Evolutionary conservation across 2,797 vertebrate species (phyloP).

Genomic region (Urocyon cinereoargenteus): DNA sequence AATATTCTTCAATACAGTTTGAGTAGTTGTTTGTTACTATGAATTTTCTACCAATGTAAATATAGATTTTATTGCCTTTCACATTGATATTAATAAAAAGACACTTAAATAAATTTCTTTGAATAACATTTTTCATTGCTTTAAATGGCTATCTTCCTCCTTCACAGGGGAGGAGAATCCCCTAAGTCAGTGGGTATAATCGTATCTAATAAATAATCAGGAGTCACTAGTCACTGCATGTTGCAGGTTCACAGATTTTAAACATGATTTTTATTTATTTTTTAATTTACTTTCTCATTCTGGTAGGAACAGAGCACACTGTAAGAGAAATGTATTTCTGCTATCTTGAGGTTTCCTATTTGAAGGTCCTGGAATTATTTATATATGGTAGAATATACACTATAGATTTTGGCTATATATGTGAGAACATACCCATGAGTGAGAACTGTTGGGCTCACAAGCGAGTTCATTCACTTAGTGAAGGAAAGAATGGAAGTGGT

Average conservation of each 20-base stretch:
- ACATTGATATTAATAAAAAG: conserved; percentile 18
- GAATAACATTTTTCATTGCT: conserved; percentile 42
- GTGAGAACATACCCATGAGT: not conserved
- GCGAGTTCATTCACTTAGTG: not conserved
- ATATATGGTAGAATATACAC: not conserved
- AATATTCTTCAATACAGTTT: not conserved
- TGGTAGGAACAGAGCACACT: not conserved
- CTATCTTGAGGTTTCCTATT: not conserved
- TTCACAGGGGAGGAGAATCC: conserved; percentile 50
- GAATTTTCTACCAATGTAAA: not conserved
- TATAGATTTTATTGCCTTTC: conserved; percentile 26
- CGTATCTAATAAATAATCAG: not conserved
- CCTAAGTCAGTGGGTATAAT: conserved; percentile 32
- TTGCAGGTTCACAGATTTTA: conserved; percentile 28
- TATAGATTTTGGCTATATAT: not conserved
- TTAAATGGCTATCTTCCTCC: not conserved
- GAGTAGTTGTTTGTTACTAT: not conserved
- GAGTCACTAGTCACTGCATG: not conserved
- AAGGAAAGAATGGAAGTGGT: not conserved
- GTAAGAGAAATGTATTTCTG: not conserved
- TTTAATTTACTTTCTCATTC: not conserved
- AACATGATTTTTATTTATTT: not conserved
- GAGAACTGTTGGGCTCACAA: not conserved
- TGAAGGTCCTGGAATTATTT: not conserved
- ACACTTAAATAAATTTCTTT: conserved; percentile 34